phyloP scores from a whole-genome alignment of 2,113 vertebrate species.

The Piprites chloris region DNA sequence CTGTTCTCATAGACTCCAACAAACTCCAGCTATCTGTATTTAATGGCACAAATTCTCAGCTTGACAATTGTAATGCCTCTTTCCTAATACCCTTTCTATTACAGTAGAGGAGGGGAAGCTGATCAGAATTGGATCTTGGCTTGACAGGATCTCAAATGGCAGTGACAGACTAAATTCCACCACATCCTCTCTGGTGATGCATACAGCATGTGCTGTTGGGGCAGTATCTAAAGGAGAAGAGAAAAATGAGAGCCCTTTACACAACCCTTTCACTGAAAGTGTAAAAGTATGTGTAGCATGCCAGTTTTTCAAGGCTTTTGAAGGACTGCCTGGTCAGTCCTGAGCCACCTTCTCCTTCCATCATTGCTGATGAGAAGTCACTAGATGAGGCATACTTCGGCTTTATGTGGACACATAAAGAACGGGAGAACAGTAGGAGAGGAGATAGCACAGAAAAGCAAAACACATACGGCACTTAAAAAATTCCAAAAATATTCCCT shows the following conservation, averaged over 20 bases:
- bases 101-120: not conserved
- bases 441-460: not conserved
- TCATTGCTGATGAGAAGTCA: accelerated
- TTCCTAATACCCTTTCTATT: not conserved
- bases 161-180: not conserved
- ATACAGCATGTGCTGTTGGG: not conserved
- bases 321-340: not conserved
- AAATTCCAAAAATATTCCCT: not conserved
- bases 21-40: not conserved
- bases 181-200: not conserved
- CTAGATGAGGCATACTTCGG: not conserved
- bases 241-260: not conserved
- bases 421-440: not conserved
- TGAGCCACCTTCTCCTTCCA: not conserved
- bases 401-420: not conserved
- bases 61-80: accelerated
- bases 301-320: not conserved
- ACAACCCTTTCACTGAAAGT: not conserved
- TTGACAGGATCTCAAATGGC: not conserved
- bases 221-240: not conserved
- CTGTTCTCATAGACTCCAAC: not conserved
- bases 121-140: not conserved
- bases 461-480: not conserved
- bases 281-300: accelerated
- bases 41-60: not conserved